Base-by-base conservation (phyloP, 2,888 invertebrate species). In the Leptinotarsa peninsularis region DNA sequence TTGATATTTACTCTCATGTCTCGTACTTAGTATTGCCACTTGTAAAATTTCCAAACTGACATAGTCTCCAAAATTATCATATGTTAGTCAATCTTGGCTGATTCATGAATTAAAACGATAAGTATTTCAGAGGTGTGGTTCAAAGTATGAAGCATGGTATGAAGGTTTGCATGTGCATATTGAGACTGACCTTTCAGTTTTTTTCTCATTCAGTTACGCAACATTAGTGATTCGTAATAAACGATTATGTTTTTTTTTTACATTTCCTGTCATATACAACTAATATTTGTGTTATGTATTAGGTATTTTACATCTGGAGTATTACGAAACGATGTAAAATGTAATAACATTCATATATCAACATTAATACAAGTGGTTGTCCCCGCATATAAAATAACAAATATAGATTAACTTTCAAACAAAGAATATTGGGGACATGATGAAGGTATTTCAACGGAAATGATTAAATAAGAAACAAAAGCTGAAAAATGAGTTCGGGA, bases 91-190 rank as follows among this genome's bases (percentile, higher is more conserved):
- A 33, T 63, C 17, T 18, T 18, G 18, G 58, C 21, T 58, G 63
- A 63, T 63, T 63, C 63, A 63, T 63, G 43, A 7, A 63, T 63
- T 33, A 43, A 33, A 63, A 43, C 43, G n/a, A 18, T 43, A n/a
- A 15, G 17, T 33, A 33, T 27, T 63, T 63, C n/a, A 43, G 43
- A 63, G 63, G 63, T 63, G 63, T 63, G 63, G 63, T 63, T 33
- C 63, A 63, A 63, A 63, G 13, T 33, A 63, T 63, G 63, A 43
- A 63, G 63, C 63, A 43, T 63, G 63, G 63, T 43, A 63, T 43
- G 43, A 63, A 33, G 63, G 63, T 63, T 63, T 43, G 27, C 43
- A 43, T 63, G 18, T 63, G 15, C 63, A 63, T 63, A 63, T 63
- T 63, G 13, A 63, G 33, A 33, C 18, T 33, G 63, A 63, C 63